Evolutionary conservation across 2,113 vertebrate genomes (phyloP).

Genomic region (Crotalus helleri): DNA sequence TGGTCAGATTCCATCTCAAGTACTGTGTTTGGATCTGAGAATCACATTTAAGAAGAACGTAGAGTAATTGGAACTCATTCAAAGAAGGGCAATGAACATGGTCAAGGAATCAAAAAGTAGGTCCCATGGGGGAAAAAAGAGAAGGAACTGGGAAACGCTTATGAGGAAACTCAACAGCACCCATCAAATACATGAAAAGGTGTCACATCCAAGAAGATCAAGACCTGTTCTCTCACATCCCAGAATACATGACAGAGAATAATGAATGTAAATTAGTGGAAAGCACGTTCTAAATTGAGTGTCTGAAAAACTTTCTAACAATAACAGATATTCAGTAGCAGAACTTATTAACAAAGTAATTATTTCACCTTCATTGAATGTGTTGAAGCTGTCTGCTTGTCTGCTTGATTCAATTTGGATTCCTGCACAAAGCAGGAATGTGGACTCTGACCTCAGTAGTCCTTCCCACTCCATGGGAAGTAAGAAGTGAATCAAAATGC

Average conservation of each 20-base stretch:
- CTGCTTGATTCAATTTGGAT: neutral
- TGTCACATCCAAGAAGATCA: neutral
- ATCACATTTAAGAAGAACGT: neutral
- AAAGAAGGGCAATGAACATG: neutral
- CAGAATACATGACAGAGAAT: neutral
- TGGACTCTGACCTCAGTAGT: neutral
- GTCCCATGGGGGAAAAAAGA: neutral
- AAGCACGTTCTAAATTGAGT: neutral
- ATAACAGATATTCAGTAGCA: neutral
- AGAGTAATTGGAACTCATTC: neutral
- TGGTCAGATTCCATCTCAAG: neutral
- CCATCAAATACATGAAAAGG: neutral
- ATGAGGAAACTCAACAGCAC: neutral
- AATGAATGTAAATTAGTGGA: neutral
- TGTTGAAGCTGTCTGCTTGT: neutral
- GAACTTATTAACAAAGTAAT: neutral
- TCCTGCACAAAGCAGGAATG: neutral
- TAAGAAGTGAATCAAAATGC: neutral
- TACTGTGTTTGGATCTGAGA: neutral
- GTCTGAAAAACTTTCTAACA: neutral
- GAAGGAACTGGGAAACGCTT: neutral
- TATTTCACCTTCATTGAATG: neutral
- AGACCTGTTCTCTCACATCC: neutral
- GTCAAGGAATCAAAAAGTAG: neutral
- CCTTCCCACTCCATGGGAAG: neutral